phyloP scores from a whole-genome alignment of 2,797 vertebrate species.

The Tauraco hartlaubi region DNA sequence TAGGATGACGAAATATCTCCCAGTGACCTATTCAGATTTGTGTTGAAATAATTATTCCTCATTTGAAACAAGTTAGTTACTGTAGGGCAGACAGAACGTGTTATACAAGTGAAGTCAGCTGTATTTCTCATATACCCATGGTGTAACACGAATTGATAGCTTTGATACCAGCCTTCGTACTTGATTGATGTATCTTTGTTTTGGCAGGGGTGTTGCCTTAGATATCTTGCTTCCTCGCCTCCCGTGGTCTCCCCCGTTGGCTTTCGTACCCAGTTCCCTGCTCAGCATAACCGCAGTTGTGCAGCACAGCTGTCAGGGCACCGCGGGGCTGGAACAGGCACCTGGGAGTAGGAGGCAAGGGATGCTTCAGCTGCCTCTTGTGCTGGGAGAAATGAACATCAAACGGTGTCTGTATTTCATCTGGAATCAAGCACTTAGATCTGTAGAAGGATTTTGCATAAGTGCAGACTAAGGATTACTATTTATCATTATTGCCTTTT shows the following conservation, averaged over 20 bases:
- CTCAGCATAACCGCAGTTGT: neutral
- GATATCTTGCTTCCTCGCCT: neutral
- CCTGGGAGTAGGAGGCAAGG: slow-evolving; percentile 33
- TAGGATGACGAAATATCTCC: slow-evolving; percentile 5
- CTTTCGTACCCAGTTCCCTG: neutral
- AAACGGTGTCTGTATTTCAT: slow-evolving; percentile 34
- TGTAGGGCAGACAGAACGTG: slow-evolving; percentile 38
- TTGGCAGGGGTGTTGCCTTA: neutral
- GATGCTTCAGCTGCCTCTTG: slow-evolving; percentile 13
- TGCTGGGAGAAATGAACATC: slow-evolving; percentile 12
- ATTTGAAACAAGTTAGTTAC: slow-evolving; percentile 37
- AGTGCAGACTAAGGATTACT: slow-evolving; percentile 44
- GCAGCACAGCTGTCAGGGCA: neutral
- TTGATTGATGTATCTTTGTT: neutral
- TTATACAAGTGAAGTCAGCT: slow-evolving; percentile 30
- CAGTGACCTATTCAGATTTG: slow-evolving; percentile 21
- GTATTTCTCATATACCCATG: neutral
- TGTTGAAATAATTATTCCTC: slow-evolving; percentile 38
- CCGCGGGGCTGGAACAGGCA: neutral
- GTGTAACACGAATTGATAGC: neutral
- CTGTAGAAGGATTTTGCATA: slow-evolving; percentile 61
- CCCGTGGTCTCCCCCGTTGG: neutral
- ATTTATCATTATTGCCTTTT: slow-evolving; percentile 64
- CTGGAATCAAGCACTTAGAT: slow-evolving; percentile 50
- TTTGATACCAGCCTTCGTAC: slow-evolving; percentile 17